Base-by-base conservation (phyloP, 2,113 vertebrate genomes). In the Oreochromis aureus region DNA sequence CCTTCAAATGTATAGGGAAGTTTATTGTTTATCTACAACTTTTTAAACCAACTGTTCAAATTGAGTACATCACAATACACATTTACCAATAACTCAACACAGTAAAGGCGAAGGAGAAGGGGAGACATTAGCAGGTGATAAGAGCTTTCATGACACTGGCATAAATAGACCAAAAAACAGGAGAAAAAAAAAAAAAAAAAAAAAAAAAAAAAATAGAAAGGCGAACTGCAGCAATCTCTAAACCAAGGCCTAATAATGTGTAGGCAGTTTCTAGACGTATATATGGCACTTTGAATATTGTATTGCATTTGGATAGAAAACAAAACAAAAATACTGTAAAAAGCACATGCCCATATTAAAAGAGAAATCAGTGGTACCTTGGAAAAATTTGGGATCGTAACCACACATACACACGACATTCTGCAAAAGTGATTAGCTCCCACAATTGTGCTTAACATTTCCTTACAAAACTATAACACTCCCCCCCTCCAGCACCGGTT, bases 261-360 rank as follows among this genome's bases (percentile, higher is more conserved):
- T 95, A 95, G 96, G 96, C 96, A 96, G 96, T 96, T 96, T 95
- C 94, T 95, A 95, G 92, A 95, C 92, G 92, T 95, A 95, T 95
- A 95, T 95, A 96, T 95, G 93, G 95, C 95, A 95, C 95, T 95
- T 95, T 95, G 89, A 95, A 94, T 94, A 94, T 96, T 95, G 95
- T 94, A 95, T 95, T 95, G 93, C 95, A 95, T 95, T 94, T 92
- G 92, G 93, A 94, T 95, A 96, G 92, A 95, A 96, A 66, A 63
- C 15, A 18, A 66, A 66, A 95, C 94, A 95, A 94, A 94, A 91
- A 91, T 89, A 94, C 94, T 36, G 90, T 92, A 96, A 93, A 95
- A 95, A 94, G 94, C 94, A 95, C 94, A 95, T 95, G 93, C 94
- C 93, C 92, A 94, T 93, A 93, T 93, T 95, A 94, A 94, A 94